Conservation (phyloP, 2,888 invertebrate species). For the Eupeodes latifasciatus region DNA sequence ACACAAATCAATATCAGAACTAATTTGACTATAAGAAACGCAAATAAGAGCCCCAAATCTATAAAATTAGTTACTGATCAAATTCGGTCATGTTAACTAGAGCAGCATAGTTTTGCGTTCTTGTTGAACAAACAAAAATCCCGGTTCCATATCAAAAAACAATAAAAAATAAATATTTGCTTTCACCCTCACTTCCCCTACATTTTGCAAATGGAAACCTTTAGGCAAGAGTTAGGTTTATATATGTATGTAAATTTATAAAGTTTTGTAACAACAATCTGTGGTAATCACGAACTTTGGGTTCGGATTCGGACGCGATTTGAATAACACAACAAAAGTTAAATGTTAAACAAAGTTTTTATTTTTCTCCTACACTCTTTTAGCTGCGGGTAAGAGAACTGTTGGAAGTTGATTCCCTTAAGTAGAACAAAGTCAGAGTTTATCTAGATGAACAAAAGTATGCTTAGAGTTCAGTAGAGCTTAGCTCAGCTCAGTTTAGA, state of each 20-base stretch:
- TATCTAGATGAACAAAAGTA: slow-evolving; percentile 67
- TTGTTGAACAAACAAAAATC: slow-evolving; percentile 30
- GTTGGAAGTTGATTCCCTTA: slow-evolving; percentile 55
- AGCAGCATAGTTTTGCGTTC: slow-evolving; percentile 30
- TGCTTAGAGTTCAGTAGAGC: slow-evolving; percentile 2
- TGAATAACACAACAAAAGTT: slow-evolving; percentile 66
- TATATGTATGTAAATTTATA: no score
- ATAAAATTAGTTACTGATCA: neutral
- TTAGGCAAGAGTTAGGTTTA: slow-evolving; percentile 4
- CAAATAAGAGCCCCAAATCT: neutral
- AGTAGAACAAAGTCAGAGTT: slow-evolving; percentile 73
- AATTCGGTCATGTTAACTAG: slow-evolving; percentile 19
- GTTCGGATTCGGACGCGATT: slow-evolving; percentile 63
- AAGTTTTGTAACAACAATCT: slow-evolving; percentile 38
- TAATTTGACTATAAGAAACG: no score
- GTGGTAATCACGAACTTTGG: slow-evolving; percentile 60
- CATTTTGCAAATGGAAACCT: slow-evolving; percentile 10
- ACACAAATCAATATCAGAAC: no score
- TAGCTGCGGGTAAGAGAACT: slow-evolving; percentile 25
- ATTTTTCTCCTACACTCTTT: neutral
- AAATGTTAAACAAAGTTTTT: slow-evolving; percentile 49
- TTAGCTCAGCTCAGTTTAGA: neutral
- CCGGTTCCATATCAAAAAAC: slow-evolving; percentile 59
- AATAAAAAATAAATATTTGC: neutral
- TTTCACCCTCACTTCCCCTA: slow-evolving; percentile 17